Evolutionary conservation across 2,113 vertebrate species (phyloP).

Genomic region (Potamarius usumacintae): DNA sequence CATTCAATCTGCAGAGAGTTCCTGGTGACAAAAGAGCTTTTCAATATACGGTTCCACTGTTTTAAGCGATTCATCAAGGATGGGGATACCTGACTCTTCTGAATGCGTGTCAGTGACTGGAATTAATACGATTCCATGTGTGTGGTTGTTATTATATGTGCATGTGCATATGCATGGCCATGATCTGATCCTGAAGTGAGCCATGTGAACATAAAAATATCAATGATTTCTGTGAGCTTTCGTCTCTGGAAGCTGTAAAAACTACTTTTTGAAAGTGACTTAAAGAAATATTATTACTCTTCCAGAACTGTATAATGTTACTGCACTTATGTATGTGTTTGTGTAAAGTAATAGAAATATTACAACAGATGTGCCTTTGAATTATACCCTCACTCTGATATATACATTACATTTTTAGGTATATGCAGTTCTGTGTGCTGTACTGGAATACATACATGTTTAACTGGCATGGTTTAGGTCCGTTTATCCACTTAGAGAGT

Average conservation of each 20-base stretch:
- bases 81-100: neutral
- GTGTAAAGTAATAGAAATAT: neutral
- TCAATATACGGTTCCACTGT: constrained; percentile 1
- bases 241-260: neutral
- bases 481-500: neutral
- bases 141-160: neutral
- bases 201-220: neutral
- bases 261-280: neutral
- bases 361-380: neutral
- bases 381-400: neutral
- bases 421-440: neutral
- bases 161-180: neutral
- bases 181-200: neutral
- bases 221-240: neutral
- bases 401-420: neutral
- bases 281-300: neutral
- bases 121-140: neutral
- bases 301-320: neutral
- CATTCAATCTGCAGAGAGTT: constrained; percentile 44
- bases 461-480: neutral
- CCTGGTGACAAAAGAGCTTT: constrained; percentile 42
- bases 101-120: constrained; percentile 14
- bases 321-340: neutral
- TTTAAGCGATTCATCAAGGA: constrained; percentile 1
- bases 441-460: neutral